A percentile compares a stretch with the other conserved stretches of the same genome.
Conservation (phyloP, 1,140 invertebrate genomes). For the Harpegnathos saltator region DNA sequence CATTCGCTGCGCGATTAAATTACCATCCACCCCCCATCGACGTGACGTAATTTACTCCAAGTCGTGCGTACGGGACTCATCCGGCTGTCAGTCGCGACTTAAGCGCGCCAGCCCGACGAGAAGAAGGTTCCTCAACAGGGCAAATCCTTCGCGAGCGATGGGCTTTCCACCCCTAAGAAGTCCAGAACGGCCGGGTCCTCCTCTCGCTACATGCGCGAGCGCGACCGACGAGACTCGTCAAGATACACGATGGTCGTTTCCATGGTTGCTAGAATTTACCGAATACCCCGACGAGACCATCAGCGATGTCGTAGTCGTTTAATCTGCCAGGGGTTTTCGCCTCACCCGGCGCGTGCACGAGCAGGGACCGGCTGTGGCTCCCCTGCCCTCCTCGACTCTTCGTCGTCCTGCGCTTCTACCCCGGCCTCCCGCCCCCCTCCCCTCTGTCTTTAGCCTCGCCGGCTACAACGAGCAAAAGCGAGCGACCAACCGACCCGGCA, state of each 20-base stretch:
- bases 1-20: background rate
- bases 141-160: constrained; percentile 5
- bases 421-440: constrained; percentile 25
- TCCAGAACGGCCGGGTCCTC: background rate
- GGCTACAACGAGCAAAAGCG: constrained; percentile 14
- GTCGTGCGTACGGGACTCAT: background rate
- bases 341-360: constrained; percentile 57
- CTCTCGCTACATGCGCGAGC: constrained; percentile 30
- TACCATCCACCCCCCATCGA: background rate
- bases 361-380: background rate
- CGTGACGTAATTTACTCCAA: background rate
- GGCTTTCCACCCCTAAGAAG: constrained; percentile 9
- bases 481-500: constrained; percentile 24
- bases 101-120: constrained; percentile 11
- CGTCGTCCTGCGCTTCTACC: too few relatives aligned
- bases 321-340: constrained; percentile 68
- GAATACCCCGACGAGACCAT: constrained; percentile 73
- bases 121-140: background rate
- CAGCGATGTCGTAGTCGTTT: constrained; percentile 75
- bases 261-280: constrained; percentile 70
- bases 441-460: constrained; percentile 22
- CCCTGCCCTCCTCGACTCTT: too few relatives aligned
- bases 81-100: constrained; percentile 40
- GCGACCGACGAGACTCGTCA: constrained; percentile 27
- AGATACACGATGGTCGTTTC: constrained; percentile 71